Conservation (phyloP, 2,113 vertebrate genomes). For the Myotis brandtii region DNA sequence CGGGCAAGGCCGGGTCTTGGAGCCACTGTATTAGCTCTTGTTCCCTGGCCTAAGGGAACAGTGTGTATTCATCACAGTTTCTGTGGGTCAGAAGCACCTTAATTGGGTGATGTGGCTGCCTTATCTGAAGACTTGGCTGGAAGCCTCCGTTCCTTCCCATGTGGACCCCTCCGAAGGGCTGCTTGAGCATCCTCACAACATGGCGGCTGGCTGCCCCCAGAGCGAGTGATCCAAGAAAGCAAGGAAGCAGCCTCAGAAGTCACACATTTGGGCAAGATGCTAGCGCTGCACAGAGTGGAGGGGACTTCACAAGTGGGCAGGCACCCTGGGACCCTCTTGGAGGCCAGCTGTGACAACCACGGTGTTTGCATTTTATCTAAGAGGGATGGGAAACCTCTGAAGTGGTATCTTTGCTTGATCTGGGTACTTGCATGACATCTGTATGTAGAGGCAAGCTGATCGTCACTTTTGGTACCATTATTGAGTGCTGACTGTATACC, state of each 20-base stretch:
- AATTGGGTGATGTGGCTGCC: accelerated
- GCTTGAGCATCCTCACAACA: background rate
- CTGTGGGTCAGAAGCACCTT: background rate
- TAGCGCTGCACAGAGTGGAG: accelerated
- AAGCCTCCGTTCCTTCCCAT: background rate
- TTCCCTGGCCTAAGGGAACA: background rate
- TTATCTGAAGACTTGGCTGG: background rate
- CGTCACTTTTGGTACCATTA: accelerated
- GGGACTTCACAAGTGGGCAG: background rate
- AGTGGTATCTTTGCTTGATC: background rate
- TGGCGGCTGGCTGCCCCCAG: background rate
- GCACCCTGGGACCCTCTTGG: background rate
- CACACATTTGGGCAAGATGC: accelerated
- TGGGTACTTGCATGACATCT: too few relatives aligned
- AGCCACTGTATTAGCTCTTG: accelerated
- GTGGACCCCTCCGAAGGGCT: background rate
- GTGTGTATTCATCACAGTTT: background rate
- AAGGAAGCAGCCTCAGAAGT: background rate
- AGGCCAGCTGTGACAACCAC: accelerated
- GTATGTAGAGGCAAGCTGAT: background rate
- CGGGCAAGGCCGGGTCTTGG: background rate
- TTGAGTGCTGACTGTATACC: background rate
- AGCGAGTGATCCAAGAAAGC: background rate
- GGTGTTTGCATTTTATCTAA: background rate
- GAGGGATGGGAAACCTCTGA: background rate